phyloP scores from a whole-genome alignment of 2,888 invertebrate genomes.

The Troilus luridus region DNA sequence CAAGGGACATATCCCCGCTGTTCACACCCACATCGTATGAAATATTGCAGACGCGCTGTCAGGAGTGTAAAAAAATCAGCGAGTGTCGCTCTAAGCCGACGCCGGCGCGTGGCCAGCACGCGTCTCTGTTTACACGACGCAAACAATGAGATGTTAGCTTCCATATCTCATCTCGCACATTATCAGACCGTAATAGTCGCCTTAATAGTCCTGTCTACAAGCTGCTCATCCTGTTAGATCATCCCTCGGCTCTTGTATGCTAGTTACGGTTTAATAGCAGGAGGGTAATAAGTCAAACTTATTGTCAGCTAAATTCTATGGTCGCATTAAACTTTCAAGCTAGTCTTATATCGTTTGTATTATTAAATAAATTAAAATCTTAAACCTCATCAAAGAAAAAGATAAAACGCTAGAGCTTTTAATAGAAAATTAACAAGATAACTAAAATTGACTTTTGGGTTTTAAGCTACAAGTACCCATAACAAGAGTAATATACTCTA shows the following conservation, averaged over 20 bases:
- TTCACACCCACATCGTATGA: neutral
- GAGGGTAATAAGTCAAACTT: neutral
- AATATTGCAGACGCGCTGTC: neutral
- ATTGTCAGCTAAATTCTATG: neutral
- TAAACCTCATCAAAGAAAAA: no score
- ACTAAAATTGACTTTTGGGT: no score
- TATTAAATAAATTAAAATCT: no score
- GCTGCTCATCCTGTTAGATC: neutral
- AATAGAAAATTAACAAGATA: no score
- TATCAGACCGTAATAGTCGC: constrained; percentile 11
- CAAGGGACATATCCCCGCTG: neutral
- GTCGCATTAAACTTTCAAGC: neutral
- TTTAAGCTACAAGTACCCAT: no score
- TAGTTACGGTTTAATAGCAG: neutral
- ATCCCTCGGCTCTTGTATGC: neutral
- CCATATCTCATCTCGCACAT: constrained; percentile 22
- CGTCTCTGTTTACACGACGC: constrained; percentile 6
- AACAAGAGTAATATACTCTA: no score
- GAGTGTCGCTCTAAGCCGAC: neutral
- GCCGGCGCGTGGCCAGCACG: neutral
- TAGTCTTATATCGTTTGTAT: no score
- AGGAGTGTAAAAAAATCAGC: constrained; percentile 7
- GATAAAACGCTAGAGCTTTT: no score
- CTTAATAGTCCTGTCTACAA: constrained; percentile 41
- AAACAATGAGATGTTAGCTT: constrained; percentile 29